Evolutionary conservation across 2,113 vertebrate species (phyloP).

Genomic region (Anhinga rufa): DNA sequence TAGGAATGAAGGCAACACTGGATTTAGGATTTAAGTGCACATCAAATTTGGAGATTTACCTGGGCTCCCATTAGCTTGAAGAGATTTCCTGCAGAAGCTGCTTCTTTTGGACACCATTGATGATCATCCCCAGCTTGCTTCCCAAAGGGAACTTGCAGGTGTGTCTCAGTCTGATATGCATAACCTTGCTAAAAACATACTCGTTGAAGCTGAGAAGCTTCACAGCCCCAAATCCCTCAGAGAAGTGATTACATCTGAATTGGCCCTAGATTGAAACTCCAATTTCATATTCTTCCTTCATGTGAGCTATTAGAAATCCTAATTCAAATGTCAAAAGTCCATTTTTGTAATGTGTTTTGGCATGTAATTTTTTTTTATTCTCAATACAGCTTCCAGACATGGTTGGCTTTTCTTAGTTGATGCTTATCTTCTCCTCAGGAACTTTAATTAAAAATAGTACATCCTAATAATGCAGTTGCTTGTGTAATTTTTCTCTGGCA

Average conservation of each 20-base stretch:
- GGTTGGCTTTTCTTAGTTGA: background rate
- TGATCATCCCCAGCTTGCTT: background rate
- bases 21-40: background rate
- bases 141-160: background rate
- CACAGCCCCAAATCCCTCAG: background rate
- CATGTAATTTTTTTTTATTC: background rate
- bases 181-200: background rate
- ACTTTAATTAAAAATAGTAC: conserved; percentile 23
- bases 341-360: background rate
- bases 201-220: background rate
- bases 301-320: background rate
- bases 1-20: background rate
- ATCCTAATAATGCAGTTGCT: background rate
- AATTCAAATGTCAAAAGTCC: background rate
- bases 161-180: background rate
- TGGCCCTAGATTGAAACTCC: background rate
- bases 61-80: background rate
- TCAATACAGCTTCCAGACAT: background rate
- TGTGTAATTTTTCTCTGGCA: background rate
- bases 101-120: background rate
- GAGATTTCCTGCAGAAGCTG: background rate
- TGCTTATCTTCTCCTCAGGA: conserved; percentile 1
- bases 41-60: background rate
- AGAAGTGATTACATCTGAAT: background rate
- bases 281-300: background rate